Evolutionary conservation across 2,888 invertebrate genomes (phyloP), one percentile per base, ranked within the genome.

Genomic region (Taphrorychus bicolor): DNA sequence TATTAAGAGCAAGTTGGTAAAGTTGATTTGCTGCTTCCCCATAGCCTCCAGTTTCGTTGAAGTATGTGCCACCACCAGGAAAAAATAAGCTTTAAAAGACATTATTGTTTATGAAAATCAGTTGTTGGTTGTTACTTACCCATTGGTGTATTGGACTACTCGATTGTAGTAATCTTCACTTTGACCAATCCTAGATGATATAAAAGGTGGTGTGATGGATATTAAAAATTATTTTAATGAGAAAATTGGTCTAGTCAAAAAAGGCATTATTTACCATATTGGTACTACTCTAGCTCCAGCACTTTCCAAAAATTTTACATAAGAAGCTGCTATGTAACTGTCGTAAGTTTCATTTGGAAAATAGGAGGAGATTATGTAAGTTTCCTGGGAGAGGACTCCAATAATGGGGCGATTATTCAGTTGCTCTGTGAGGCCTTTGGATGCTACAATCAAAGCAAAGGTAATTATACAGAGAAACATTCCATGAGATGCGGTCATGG

Each of bases 211-310:
- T n/a, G n/a, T n/a, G n/a, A n/a, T n/a, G n/a, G n/a, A n/a, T n/a
- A n/a, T n/a, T n/a, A n/a, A n/a, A n/a, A n/a, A n/a, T n/a, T n/a
- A n/a, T n/a, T n/a, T n/a, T n/a, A 32, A 85, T 0, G 9, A 9
- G 3, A 52, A n/a, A n/a, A n/a, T n/a, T n/a, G n/a, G n/a, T n/a
- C n/a, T n/a, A n/a, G 14, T 32, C 9, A 9, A 1, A 32, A 1
- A 11, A 32, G 9, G 32, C 32, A 32, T 3, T 32, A 73, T 74
- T 77, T 78, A 93, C 94, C 90, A 85, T 77, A 94, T 89, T 0
- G 94, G 95, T n/a, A 94, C 89, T 0, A 91, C 95, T 75, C 94
- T 85, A 11, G 93, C 96, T 7, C 96, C 96, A 5, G 92, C 89
- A 56, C 91, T 87, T 83, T 97, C 95, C n/a, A 96, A 81, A 81